phyloP scores from a whole-genome alignment of 1,140 invertebrate species.

The Drosophila funebris region DNA sequence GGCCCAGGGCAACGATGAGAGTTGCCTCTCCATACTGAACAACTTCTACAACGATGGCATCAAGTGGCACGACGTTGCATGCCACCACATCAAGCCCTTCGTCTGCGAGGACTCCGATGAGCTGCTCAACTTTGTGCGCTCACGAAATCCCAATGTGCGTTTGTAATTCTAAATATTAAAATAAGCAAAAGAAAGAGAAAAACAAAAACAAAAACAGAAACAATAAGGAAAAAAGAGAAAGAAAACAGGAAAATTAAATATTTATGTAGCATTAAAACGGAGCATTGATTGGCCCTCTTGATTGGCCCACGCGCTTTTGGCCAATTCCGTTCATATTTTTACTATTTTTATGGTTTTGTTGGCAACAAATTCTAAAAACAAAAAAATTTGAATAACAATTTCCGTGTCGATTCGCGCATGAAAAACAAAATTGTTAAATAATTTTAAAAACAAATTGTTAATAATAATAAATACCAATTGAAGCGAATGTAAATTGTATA shows the following conservation, averaged over 20 bases:
- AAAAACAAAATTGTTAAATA: slow-evolving; percentile 80
- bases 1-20: slow-evolving; percentile 94
- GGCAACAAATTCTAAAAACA: slow-evolving; percentile 51
- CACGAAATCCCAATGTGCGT: slow-evolving; percentile 92
- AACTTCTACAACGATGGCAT: slow-evolving; percentile 97
- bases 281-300: slow-evolving; percentile 57
- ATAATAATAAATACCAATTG: slow-evolving; percentile 74
- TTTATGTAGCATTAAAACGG: slow-evolving; percentile 77
- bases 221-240: too few species aligned
- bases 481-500: slow-evolving; percentile 33
- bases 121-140: slow-evolving; percentile 94
- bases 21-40: slow-evolving; percentile 94
- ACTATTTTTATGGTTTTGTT: slow-evolving; percentile 63
- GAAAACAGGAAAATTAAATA: slow-evolving; percentile 49
- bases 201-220: too few species aligned
- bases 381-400: slow-evolving; percentile 67
- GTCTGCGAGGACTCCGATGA: slow-evolving; percentile 97
- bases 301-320: slow-evolving; percentile 54
- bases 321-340: slow-evolving; percentile 52
- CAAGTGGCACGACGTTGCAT: slow-evolving; percentile 96
- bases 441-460: slow-evolving; percentile 76
- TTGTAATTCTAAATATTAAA: slow-evolving; percentile 86
- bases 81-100: slow-evolving; percentile 95
- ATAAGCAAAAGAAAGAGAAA: slow-evolving; percentile 8
- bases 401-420: slow-evolving; percentile 53